Percentiles rank a stretch among this genome's conserved stretches.
Evolutionary conservation across 2,113 vertebrate species (phyloP).

Genomic region (Odontophorus gujanensis): DNA sequence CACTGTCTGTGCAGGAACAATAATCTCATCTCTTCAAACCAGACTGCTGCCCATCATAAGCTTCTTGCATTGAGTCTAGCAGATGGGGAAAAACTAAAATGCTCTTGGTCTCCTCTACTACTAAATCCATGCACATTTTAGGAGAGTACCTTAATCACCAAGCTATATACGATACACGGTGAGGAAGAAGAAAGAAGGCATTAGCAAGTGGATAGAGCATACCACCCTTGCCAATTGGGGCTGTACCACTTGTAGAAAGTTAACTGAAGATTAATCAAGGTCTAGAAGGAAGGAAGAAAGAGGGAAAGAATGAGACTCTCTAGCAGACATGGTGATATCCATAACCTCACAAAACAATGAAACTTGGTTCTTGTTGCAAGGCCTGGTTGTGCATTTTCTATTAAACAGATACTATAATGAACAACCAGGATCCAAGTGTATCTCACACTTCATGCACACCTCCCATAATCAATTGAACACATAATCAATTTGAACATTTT

Average conservation of each 20-base stretch:
- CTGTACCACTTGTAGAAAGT: background rate
- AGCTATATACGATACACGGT: background rate
- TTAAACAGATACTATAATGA: background rate
- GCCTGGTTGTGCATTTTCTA: background rate
- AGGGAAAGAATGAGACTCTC: background rate
- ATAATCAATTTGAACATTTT: background rate
- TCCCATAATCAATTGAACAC: background rate
- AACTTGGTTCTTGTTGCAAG: background rate
- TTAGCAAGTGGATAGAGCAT: background rate
- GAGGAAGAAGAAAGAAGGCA: background rate
- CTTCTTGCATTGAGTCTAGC: background rate
- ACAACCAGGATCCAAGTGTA: background rate
- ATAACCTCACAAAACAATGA: background rate
- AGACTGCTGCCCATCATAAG: background rate
- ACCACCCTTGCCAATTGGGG: background rate
- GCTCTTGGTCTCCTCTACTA: background rate
- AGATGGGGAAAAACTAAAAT: background rate
- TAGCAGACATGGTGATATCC: background rate
- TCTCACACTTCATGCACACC: background rate
- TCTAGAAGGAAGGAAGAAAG: background rate
- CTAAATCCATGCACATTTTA: background rate
- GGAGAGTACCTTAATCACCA: background rate
- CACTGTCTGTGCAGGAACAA: background rate
- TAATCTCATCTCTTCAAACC: background rate
- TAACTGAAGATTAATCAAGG: constrained; percentile 39